Evolutionary conservation across 2,113 vertebrate species (phyloP).

Genomic region (Cepphus grylle): DNA sequence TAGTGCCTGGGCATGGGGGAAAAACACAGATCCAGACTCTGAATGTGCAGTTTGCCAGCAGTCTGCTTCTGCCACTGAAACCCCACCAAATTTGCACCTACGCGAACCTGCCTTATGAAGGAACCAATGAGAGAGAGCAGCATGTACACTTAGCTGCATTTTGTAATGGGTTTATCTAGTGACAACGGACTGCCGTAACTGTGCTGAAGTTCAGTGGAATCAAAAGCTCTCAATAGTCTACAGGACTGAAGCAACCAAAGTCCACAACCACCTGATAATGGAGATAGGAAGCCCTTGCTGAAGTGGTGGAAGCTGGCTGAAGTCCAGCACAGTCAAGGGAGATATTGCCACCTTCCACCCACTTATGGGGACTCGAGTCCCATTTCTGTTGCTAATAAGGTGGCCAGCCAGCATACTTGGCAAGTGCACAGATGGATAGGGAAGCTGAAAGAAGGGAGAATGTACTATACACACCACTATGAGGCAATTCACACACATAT

Average conservation of each 20-base stretch:
- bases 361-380: background rate
- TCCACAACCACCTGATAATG: fast-evolving
- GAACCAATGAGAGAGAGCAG: background rate
- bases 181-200: background rate
- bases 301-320: background rate
- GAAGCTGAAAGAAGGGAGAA: background rate
- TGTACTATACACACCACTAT: background rate
- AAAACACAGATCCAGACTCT: background rate
- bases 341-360: background rate
- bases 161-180: background rate
- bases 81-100: background rate
- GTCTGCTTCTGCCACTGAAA: background rate
- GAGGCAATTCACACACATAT: background rate
- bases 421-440: background rate
- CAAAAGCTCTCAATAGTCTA: background rate
- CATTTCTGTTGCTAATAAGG: background rate
- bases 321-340: background rate
- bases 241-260: background rate
- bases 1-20: background rate
- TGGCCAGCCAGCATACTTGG: background rate
- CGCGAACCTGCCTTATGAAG: background rate
- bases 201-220: background rate
- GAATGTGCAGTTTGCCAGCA: background rate
- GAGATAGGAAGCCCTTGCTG: background rate
- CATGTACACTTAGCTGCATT: background rate